A percentile compares a stretch with the other conserved stretches of the same genome.
phyloP scores from a whole-genome alignment of 2,888 invertebrate species.

The Diloba caeruleocephala region DNA sequence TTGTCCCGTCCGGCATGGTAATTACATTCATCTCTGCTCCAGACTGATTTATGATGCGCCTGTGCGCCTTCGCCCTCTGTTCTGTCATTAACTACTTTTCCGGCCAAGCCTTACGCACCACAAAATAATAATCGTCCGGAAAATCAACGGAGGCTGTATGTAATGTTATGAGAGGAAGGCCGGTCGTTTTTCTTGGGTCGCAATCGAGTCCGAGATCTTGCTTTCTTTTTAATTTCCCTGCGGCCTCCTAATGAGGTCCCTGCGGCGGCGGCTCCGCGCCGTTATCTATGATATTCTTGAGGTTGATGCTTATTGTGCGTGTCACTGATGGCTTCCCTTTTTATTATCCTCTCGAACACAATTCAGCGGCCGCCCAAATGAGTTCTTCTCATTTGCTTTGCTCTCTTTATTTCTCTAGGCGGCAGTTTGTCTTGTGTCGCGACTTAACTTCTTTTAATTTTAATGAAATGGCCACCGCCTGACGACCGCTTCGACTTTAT shows the following conservation, averaged over 20 bases:
- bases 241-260: slow-evolving; percentile 89
- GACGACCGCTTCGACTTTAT: slow-evolving; percentile 61
- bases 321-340: slow-evolving; percentile 89
- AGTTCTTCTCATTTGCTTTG: slow-evolving; percentile 87
- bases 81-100: slow-evolving; percentile 83
- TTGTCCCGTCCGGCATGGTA: slow-evolving; percentile 74
- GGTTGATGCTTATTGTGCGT: slow-evolving; percentile 90
- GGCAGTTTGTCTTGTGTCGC: slow-evolving; percentile 86
- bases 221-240: slow-evolving; percentile 90
- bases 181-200: slow-evolving; percentile 83
- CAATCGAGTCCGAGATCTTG: slow-evolving; percentile 89
- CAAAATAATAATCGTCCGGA: slow-evolving; percentile 89
- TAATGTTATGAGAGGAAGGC: slow-evolving; percentile 88
- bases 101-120: slow-evolving; percentile 86
- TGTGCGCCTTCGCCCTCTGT: slow-evolving; percentile 66
- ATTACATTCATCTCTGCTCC: slow-evolving; percentile 80
- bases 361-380: slow-evolving; percentile 87
- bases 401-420: slow-evolving; percentile 88
- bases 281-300: slow-evolving; percentile 90
- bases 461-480: slow-evolving; percentile 73
- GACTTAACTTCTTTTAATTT: slow-evolving; percentile 84
- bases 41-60: slow-evolving; percentile 77
- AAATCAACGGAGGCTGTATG: slow-evolving; percentile 88
- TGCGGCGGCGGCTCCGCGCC: slow-evolving; percentile 78
- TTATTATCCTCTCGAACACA: slow-evolving; percentile 89